These are phyloP conservation scores for Ctenopoma multispine DNA, from an alignment of 2,797 vertebrate genomes.

Conservation along the genomic window DNA sequence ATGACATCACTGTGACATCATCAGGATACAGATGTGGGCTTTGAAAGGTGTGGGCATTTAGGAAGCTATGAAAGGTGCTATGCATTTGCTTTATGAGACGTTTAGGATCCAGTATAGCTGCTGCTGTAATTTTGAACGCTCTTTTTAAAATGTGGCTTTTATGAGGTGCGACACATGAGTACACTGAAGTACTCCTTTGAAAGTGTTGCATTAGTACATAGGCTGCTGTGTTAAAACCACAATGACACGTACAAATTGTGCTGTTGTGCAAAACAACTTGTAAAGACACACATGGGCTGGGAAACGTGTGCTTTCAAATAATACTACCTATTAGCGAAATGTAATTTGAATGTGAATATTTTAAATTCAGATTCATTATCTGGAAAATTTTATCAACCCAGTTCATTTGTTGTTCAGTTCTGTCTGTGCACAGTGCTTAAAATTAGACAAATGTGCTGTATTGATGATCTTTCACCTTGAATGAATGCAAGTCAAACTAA, in stretches of 20 bases:
- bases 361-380: not conserved
- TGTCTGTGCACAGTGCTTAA: not conserved
- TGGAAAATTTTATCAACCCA: not conserved
- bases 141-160: too few species aligned
- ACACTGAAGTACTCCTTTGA: not conserved
- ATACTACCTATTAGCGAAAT: not conserved
- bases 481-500: not conserved
- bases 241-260: not conserved
- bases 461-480: not conserved
- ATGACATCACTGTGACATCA: constrained; percentile 17
- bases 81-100: constrained; percentile 8
- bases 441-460: not conserved
- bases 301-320: not conserved
- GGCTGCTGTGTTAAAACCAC: too few species aligned
- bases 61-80: not conserved
- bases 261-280: not conserved
- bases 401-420: too few species aligned
- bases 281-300: not conserved
- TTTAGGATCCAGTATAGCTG: not conserved
- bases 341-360: constrained; percentile 1
- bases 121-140: not conserved
- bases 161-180: too few species aligned
- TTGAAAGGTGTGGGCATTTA: too few species aligned
- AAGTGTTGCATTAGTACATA: not conserved
- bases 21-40: not conserved